Percentiles rank a stretch among this genome's conserved stretches.
phyloP scores from a whole-genome alignment of 2,797 vertebrate genomes.

The Catharus ustulatus region DNA sequence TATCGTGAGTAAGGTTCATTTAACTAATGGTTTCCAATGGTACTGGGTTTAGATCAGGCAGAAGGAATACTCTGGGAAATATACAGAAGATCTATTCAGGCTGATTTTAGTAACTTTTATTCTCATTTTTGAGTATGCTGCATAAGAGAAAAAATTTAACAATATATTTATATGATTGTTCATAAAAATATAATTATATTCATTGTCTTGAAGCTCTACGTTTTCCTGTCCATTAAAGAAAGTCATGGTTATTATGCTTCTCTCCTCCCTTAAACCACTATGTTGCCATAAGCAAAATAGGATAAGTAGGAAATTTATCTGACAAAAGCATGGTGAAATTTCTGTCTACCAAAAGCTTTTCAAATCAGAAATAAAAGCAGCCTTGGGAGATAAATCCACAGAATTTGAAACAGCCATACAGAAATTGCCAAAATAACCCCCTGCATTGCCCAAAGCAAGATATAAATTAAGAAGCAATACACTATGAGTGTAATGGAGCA shows the following conservation, averaged over 20 bases:
- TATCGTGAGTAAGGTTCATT: not conserved
- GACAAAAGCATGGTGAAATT: constrained; percentile 62
- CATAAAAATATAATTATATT: constrained; percentile 65
- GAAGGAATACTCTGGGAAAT: not conserved
- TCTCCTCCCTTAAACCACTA: constrained; percentile 15
- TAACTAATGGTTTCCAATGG: not conserved
- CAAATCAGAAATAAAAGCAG: constrained; percentile 64
- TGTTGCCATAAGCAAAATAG: constrained; percentile 61
- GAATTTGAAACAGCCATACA: constrained; percentile 60
- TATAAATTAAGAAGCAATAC: constrained; percentile 77
- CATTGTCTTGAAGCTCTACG: constrained; percentile 49
- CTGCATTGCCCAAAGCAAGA: constrained; percentile 68
- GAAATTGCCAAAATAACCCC: constrained; percentile 67
- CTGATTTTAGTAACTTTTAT: constrained; percentile 3
- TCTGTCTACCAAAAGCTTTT: constrained; percentile 64
- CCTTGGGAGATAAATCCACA: constrained; percentile 67
- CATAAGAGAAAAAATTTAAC: constrained; percentile 38
- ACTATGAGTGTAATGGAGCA: constrained; percentile 71
- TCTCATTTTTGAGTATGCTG: constrained; percentile 9
- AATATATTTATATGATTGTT: constrained; percentile 58
- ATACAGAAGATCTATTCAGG: not conserved
- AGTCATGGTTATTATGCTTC: constrained; percentile 56
- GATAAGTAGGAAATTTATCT: constrained; percentile 68
- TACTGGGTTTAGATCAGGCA: not conserved
- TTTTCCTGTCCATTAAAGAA: constrained; percentile 64